Evolutionary conservation across 2,797 vertebrate species (phyloP).

Genomic region (Tympanoctomys barrerae): DNA sequence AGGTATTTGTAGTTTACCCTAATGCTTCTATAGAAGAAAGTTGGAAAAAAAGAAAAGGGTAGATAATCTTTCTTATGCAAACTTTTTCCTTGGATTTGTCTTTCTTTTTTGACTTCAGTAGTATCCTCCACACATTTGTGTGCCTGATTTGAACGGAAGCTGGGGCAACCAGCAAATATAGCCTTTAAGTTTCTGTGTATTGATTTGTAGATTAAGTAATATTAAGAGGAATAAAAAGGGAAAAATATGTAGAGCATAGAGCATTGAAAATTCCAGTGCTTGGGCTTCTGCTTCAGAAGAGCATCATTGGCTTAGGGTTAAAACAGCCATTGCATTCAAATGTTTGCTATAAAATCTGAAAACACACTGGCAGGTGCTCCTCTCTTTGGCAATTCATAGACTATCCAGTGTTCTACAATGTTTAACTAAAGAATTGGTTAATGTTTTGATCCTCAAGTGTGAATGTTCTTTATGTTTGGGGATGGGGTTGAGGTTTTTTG

Average conservation of each 20-base stretch:
- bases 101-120: conserved; percentile 82
- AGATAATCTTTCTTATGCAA: conserved; percentile 90
- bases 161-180: conserved; percentile 81
- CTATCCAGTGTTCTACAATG: conserved; percentile 82
- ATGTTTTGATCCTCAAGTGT: conserved; percentile 79
- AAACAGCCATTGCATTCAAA: conserved; percentile 79
- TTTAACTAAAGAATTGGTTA: conserved; percentile 83
- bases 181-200: conserved; percentile 83
- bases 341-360: conserved; percentile 81
- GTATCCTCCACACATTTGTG: conserved; percentile 82
- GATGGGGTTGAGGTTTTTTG: conserved; percentile 46
- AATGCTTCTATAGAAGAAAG: conserved; percentile 86
- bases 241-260: conserved; percentile 78
- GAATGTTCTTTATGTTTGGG: conserved; percentile 77
- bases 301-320: conserved; percentile 77
- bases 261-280: conserved; percentile 80
- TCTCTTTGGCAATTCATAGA: conserved; percentile 82
- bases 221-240: conserved; percentile 76
- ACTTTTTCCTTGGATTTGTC: conserved; percentile 84
- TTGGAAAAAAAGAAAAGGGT: conserved; percentile 86
- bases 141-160: conserved; percentile 83
- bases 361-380: conserved; percentile 83
- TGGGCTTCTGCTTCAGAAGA: conserved; percentile 80
- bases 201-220: conserved; percentile 83
- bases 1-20: conserved; percentile 90